A percentile compares a stretch with the other conserved stretches of the same genome.
Evolutionary conservation across 2,888 invertebrate genomes (phyloP).

Genomic region (Apamea monoglypha): DNA sequence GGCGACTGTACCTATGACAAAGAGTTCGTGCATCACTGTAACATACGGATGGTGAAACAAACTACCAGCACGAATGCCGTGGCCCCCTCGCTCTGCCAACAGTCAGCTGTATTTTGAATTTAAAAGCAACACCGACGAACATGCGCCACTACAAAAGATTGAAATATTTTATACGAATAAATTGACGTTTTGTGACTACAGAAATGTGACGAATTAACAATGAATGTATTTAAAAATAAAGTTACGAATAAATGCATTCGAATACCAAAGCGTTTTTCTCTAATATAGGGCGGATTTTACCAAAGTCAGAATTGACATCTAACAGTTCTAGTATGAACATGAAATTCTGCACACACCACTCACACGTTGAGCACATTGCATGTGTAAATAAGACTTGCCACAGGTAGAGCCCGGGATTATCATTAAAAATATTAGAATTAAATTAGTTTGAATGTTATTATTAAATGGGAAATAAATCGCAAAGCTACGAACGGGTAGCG

Average conservation of each 20-base stretch:
- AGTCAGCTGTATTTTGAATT: slow-evolving; percentile 75
- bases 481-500: neutral
- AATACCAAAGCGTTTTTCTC: neutral
- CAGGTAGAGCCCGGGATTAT: neutral
- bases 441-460: neutral
- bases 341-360: neutral
- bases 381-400: neutral
- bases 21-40: slow-evolving; percentile 60
- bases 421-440: neutral
- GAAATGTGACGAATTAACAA: neutral
- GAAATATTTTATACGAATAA: neutral
- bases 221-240: neutral
- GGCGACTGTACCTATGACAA: neutral
- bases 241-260: neutral
- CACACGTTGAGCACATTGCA: neutral
- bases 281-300: neutral
- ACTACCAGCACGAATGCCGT: slow-evolving; percentile 71
- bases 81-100: slow-evolving; percentile 82
- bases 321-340: neutral
- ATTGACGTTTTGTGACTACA: neutral
- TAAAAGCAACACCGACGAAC: slow-evolving; percentile 36
- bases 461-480: neutral
- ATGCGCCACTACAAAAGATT: slow-evolving; percentile 31
- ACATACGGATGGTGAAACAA: slow-evolving; percentile 64
- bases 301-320: too few species aligned